Evolutionary conservation across 2,113 vertebrate species (phyloP).

Genomic region (Atherinomorus stipes): DNA sequence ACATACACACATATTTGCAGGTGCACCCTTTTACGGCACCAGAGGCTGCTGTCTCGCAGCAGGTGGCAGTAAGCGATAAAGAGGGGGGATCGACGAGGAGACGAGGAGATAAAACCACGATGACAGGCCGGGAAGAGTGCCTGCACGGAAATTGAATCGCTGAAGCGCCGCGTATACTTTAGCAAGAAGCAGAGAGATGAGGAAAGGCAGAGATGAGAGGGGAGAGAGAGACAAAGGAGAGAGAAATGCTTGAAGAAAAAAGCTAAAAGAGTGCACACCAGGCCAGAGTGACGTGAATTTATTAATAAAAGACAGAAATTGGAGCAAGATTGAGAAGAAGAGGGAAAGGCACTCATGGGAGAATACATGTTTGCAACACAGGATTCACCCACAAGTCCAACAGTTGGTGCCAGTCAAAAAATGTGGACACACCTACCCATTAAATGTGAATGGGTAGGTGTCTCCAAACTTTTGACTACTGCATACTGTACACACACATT

Average conservation of each 20-base stretch:
- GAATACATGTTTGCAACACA: slow-evolving; percentile 10
- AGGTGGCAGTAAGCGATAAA: slow-evolving; percentile 90
- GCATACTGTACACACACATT: not conserved
- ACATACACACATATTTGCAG: slow-evolving; percentile 44
- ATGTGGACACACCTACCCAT: too few relatives aligned
- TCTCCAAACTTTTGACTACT: not conserved
- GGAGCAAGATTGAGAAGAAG: slow-evolving; percentile 27
- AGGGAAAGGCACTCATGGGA: slow-evolving; percentile 15
- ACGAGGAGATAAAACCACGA: slow-evolving; percentile 86
- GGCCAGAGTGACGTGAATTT: slow-evolving; percentile 47
- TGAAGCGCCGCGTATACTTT: slow-evolving; percentile 90
- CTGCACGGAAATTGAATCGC: slow-evolving; percentile 92
- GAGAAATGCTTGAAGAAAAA: slow-evolving; percentile 33
- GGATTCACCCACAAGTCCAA: slow-evolving; percentile 12
- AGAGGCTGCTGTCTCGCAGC: slow-evolving; percentile 69
- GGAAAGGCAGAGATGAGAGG: slow-evolving; percentile 26
- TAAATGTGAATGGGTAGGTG: too few relatives aligned
- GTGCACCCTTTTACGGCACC: slow-evolving; percentile 69
- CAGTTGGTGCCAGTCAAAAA: not conserved
- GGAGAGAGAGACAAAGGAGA: slow-evolving; percentile 46
- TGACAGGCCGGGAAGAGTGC: slow-evolving; percentile 84
- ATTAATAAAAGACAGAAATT: slow-evolving; percentile 39
- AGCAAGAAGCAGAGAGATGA: slow-evolving; percentile 58
- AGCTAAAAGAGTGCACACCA: slow-evolving; percentile 25
- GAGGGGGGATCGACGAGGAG: slow-evolving; percentile 83